These are phyloP conservation scores for Meiosimyza platycephala DNA, from an alignment of 2,888 invertebrate species.

Conservation along the genomic window DNA sequence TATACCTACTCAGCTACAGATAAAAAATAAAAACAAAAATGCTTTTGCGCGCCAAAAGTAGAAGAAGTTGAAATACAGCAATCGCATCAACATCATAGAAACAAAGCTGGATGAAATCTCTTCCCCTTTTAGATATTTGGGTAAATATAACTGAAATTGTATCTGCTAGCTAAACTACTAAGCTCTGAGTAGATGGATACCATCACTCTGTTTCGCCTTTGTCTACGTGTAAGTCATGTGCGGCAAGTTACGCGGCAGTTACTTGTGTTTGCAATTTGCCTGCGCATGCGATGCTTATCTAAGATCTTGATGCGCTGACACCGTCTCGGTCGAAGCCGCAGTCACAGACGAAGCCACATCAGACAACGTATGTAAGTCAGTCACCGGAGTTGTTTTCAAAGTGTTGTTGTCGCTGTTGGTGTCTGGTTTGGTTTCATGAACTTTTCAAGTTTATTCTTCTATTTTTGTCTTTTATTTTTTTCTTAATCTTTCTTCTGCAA, in stretches of 20 bases:
- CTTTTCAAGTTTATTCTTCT: slow-evolving; percentile 14
- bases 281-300: slow-evolving; percentile 48
- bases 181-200: too few species aligned
- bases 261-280: slow-evolving; percentile 47
- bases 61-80: too few species aligned
- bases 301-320: slow-evolving; percentile 49
- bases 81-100: neutral
- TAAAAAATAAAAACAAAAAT: neutral
- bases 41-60: neutral
- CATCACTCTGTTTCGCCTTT: neutral
- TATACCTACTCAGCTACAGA: neutral
- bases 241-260: neutral
- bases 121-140: slow-evolving; percentile 26
- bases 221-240: slow-evolving; percentile 1
- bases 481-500: slow-evolving; percentile 1
- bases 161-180: slow-evolving; percentile 10
- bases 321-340: slow-evolving; percentile 32
- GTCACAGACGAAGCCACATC: slow-evolving; percentile 7
- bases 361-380: slow-evolving; percentile 34
- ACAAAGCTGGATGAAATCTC: slow-evolving; percentile 6
- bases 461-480: slow-evolving; percentile 17
- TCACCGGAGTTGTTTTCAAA: slow-evolving; percentile 22
- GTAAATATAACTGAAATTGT: slow-evolving; percentile 38
- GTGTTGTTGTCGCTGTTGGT: slow-evolving; percentile 13
- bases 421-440: slow-evolving; percentile 25